Evolutionary conservation across 1,140 invertebrate genomes (phyloP), one percentile per base, ranked within the genome.

Genomic region (Leptinotarsa lineolata): DNA sequence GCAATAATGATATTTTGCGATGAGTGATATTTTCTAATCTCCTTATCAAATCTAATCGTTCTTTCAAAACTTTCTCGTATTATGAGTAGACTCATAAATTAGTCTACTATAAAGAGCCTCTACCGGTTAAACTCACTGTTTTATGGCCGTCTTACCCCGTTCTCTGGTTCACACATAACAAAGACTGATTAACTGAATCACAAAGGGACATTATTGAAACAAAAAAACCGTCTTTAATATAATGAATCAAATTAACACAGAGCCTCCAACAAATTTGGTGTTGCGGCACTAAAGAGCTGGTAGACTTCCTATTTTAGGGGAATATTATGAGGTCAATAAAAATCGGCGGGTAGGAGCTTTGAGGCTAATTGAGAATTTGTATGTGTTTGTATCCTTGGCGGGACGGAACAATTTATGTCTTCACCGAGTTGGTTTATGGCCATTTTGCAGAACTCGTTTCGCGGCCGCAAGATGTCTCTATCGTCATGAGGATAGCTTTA

Each of bases 391-490:
- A 79, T 79, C 74, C 76, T 76, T 79, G 76, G 76, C 79, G 75
- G 75, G 76, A 61, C 76, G 59, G 67, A 60, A 74, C 77, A 79
- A 82, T 82, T 82, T 82, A 82, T 81, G 80, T 75, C 76, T 73
- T 78, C 78, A 76, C 66, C 77, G 78, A 78, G 74, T 80, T 83
- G 81, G 78, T 83, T 83, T 83, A 83, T 80, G 81, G 78, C 81
- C 75, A 74, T 78, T 79, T 79, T 77, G 69, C 70, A 77, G 75
- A 81, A 81, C 80, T 81, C 77, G 77, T 83, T 82, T 76, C 72
- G 70, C 81, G 78, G 76, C 81, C 81, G 77, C 80, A 82, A 83
- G 81, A 83, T 83, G 81, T 83, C 81, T 83, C 81, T 81, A 83
- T 83, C 81, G 78, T 81, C 81, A 73, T 72, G 76, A 77, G 79